phyloP scores from a whole-genome alignment of 2,797 vertebrate species.

The Carapus acus region DNA sequence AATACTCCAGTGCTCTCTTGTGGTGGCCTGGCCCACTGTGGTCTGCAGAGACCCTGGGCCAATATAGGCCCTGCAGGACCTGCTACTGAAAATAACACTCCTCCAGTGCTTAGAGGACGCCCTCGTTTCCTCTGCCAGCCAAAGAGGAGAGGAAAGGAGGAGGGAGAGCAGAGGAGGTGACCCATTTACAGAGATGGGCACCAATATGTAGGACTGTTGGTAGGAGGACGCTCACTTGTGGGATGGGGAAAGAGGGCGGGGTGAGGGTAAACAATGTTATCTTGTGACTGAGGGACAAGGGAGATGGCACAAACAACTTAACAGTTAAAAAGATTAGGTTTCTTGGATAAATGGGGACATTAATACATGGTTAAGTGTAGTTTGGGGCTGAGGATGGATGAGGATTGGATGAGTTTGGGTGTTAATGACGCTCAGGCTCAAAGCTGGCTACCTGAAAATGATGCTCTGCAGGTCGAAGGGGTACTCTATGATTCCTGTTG shows the following conservation, averaged over 20 bases:
- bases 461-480: conserved; percentile 84
- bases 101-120: conserved; percentile 71
- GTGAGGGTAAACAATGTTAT: too few relatives aligned
- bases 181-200: conserved; percentile 66
- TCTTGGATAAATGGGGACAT: conserved; percentile 10
- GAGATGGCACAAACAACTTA: too few relatives aligned
- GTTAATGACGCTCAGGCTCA: conserved; percentile 33
- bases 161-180: conserved; percentile 63
- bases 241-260: too few relatives aligned
- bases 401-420: conserved; percentile 29
- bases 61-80: conserved; percentile 78
- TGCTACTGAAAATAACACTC: conserved; percentile 77
- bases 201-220: conserved; percentile 66
- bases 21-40: conserved; percentile 62
- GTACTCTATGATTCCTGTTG: conserved; percentile 83
- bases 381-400: conserved; percentile 23
- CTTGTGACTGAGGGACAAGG: too few relatives aligned
- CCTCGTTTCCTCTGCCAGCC: conserved; percentile 77
- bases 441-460: conserved; percentile 78
- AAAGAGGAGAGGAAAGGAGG: conserved; percentile 57
- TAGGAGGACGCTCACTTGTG: too few relatives aligned
- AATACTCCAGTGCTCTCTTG: conserved; percentile 53
- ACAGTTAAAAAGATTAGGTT: too few relatives aligned
- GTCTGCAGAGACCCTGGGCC: conserved; percentile 70
- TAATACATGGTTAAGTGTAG: conserved; percentile 13